These are phyloP conservation scores for Eurystomus gularis DNA, from an alignment of 2,113 vertebrate genomes.

Conservation along the genomic window DNA sequence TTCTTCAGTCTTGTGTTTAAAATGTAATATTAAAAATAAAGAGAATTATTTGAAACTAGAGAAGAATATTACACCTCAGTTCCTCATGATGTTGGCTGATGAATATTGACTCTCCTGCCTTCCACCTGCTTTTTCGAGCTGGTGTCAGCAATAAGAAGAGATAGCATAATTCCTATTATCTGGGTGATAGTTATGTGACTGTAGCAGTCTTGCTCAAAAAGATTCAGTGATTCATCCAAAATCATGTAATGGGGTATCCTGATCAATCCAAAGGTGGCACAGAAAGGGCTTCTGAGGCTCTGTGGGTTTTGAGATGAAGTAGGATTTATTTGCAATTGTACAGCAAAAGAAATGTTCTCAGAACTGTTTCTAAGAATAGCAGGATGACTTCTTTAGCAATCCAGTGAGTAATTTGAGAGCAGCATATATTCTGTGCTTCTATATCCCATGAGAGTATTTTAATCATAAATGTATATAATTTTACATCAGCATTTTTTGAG, in stretches of 20 bases:
- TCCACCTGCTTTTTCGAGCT: not conserved
- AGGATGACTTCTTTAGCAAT: conserved; percentile 23
- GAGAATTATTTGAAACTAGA: not conserved
- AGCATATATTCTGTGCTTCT: not conserved
- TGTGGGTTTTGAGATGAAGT: not conserved
- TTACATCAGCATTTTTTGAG: not conserved
- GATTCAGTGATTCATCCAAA: not conserved
- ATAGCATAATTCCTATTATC: not conserved
- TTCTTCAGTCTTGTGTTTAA: not conserved
- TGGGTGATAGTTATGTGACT: not conserved
- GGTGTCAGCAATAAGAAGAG: not conserved
- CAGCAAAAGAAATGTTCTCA: conserved; percentile 31
- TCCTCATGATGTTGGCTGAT: not conserved
- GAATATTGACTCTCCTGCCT: not conserved
- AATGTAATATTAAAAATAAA: not conserved
- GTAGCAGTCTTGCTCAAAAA: not conserved
- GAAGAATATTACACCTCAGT: not conserved
- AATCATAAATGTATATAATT: conserved; percentile 27
- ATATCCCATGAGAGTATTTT: not conserved
- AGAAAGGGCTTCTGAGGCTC: not conserved
- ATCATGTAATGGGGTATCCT: not conserved
- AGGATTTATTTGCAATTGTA: not conserved
- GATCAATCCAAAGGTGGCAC: not conserved
- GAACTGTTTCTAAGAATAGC: conserved; percentile 47
- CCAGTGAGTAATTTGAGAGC: conserved; percentile 16